phyloP scores from a whole-genome alignment of 1,140 invertebrate genomes.

The Drosophila pandora region DNA sequence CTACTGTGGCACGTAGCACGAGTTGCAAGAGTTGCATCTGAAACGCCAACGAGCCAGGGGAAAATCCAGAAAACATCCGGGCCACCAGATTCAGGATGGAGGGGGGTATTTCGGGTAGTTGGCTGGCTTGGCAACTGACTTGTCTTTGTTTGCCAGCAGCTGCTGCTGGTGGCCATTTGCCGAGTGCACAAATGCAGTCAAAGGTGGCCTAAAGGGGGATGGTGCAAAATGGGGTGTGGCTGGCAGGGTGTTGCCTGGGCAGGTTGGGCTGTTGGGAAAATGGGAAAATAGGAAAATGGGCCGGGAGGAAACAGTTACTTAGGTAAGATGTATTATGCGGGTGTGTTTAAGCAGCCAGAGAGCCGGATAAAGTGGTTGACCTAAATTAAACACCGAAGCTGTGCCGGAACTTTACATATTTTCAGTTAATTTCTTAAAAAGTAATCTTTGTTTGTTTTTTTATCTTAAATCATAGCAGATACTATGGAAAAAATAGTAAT shows the following conservation, averaged over 20 bases:
- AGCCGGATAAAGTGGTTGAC: conserved; percentile 48
- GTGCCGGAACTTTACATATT: conserved; percentile 20
- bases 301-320: conserved; percentile 44
- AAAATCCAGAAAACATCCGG: conserved; percentile 13
- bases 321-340: conserved; percentile 48
- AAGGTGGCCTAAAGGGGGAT: conserved; percentile 16
- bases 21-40: conserved; percentile 30
- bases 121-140: conserved; percentile 19
- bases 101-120: not conserved
- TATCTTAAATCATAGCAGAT: not conserved
- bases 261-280: conserved; percentile 4
- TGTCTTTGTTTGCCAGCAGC: conserved; percentile 48
- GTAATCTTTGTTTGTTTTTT: conserved; percentile 5
- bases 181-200: conserved; percentile 37
- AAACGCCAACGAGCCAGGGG: conserved; percentile 5
- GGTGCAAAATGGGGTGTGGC: conserved; percentile 10
- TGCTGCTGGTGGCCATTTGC: conserved; percentile 40
- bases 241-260: not conserved
- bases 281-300: conserved; percentile 15
- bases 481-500: not conserved
- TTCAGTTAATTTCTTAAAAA: conserved; percentile 28
- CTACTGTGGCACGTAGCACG: conserved; percentile 55
- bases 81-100: not conserved
- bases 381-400: conserved; percentile 35
- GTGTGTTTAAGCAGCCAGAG: conserved; percentile 51